Conservation (phyloP, 2,888 invertebrate species). For the Leucophora obtusa region DNA sequence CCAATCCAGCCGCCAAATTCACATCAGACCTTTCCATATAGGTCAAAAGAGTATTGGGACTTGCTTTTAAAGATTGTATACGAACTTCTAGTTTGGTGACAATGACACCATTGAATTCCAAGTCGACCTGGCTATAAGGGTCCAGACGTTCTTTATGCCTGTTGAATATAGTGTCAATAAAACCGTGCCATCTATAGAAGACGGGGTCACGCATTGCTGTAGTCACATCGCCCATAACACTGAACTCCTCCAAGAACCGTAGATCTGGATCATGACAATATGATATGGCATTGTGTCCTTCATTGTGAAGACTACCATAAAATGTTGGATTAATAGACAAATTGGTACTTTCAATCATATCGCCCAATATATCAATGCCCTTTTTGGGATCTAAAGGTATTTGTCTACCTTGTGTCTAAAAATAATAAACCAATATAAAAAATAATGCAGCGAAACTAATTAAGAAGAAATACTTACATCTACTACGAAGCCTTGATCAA, state of each 20-base stretch:
- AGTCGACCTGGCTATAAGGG: constrained; percentile 79
- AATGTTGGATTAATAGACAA: constrained; percentile 84
- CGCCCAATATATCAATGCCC: constrained; percentile 89
- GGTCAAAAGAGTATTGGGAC: constrained; percentile 77
- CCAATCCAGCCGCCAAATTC: constrained; percentile 88
- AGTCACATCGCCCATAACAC: constrained; percentile 89
- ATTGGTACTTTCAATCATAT: constrained; percentile 86
- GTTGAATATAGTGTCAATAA: constrained; percentile 86
- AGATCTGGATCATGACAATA: constrained; percentile 90
- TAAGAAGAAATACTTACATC: constrained; percentile 78
- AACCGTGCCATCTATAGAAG: constrained; percentile 92
- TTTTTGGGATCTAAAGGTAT: constrained; percentile 77
- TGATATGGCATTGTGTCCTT: constrained; percentile 88
- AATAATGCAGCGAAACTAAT: background rate
- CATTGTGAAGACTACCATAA: constrained; percentile 90
- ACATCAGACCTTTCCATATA: constrained; percentile 90
- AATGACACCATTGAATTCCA: constrained; percentile 68
- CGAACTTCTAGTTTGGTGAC: constrained; percentile 60
- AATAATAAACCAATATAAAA: background rate
- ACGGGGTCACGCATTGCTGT: constrained; percentile 92
- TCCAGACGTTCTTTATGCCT: constrained; percentile 83
- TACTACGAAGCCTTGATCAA: constrained; percentile 84
- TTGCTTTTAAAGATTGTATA: constrained; percentile 50
- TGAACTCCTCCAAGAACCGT: constrained; percentile 84
- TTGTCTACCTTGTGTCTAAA: constrained; percentile 69